Percentiles rank a stretch among this genome's conserved stretches.
Evolutionary conservation across 2,113 vertebrate genomes (phyloP).

Genomic region (Nanorana parkeri): DNA sequence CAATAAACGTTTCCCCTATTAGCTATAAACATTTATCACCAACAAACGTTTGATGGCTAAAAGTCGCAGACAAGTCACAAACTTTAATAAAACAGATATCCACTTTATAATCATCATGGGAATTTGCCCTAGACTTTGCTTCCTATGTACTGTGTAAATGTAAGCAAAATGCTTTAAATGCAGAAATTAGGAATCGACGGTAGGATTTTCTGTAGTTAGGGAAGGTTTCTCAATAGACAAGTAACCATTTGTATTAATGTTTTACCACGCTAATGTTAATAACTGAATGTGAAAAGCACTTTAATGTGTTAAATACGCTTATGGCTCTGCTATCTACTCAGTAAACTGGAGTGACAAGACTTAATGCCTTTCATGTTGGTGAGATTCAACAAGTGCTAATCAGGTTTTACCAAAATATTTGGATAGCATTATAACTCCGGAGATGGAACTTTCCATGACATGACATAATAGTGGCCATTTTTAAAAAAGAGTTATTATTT

Average conservation of each 20-base stretch:
- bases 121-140: conserved; percentile 14
- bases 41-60: conserved; percentile 36
- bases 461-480: too few relatives aligned
- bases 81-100: conserved; percentile 47
- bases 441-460: too few relatives aligned
- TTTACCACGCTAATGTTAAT: too few relatives aligned
- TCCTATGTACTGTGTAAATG: conserved; percentile 10
- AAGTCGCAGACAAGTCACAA: conserved; percentile 49
- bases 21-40: conserved; percentile 47
- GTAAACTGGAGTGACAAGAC: too few relatives aligned
- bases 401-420: too few relatives aligned
- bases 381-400: too few relatives aligned
- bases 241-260: not conserved
- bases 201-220: not conserved
- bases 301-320: too few relatives aligned
- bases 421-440: too few relatives aligned
- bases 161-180: conserved; percentile 23
- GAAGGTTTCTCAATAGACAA: not conserved
- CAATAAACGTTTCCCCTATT: conserved; percentile 44
- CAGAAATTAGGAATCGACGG: not conserved
- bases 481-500: too few relatives aligned
- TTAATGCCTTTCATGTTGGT: too few relatives aligned
- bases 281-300: too few relatives aligned
- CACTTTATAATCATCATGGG: conserved; percentile 37
- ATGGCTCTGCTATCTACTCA: too few relatives aligned